Base-by-base conservation (phyloP, 1,140 invertebrate genomes). In the Bombus affinis region DNA sequence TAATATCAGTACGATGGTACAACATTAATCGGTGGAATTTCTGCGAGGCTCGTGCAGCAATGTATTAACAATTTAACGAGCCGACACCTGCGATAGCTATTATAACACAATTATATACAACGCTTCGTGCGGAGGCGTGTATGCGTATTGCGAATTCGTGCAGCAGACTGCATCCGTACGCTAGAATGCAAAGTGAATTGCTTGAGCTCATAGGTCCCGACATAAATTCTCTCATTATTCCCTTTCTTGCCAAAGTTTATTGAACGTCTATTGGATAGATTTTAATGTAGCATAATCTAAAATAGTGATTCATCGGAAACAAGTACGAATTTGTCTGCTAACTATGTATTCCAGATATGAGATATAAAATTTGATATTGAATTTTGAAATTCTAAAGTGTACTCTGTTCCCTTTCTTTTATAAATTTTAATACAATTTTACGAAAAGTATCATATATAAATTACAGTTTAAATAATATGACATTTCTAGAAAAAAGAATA, bases 51-150 rank as follows among this genome's bases (percentile, higher is more conserved):
- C 83, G 87, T 85, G 83, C 79, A 83, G 87, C 89, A 89, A 91
- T 84, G 90, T 90, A 93, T 93, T 92, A 89, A 92, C 91, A 93
- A 93, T 94, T 93, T 93, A 94, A 93, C 92, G 92, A 87, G 86
- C 86, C 92, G 87, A 87, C 92, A 93, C 92, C 93, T 93, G 93
- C 92, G 90, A 92, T 92, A 91, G 91, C 90, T 93, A 93, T 94
- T 94, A 94, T 93, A 93, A 93, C 91, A 93, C 92, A 93, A 93
- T 94, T 93, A 92, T 91, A 92, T 87, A 89, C 85, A 87, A 70
- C 83, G 74, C n/a, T 70, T 78, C 53, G 76, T 12, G 44, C 22
- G n/a, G 66, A 53, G 37, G 59, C 28, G 42, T 77, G 81, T 59
- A 35, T 18, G 74, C 25, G 73, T 66, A 73, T 78, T 47, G 47